These are phyloP conservation scores for Parapristionchus giblindavisi DNA, from an alignment of 2,888 invertebrate species.

Conservation along the genomic window DNA sequence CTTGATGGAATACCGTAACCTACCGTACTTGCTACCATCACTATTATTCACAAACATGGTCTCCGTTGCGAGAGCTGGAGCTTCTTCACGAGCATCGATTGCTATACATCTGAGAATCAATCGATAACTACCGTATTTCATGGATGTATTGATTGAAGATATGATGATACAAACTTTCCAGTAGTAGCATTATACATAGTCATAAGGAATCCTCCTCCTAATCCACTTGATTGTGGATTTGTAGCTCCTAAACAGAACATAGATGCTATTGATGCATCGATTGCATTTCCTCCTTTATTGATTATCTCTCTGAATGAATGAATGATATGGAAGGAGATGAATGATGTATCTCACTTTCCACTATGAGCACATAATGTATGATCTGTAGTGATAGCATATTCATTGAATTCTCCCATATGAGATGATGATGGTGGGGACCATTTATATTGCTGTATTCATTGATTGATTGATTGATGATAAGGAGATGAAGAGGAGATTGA, in stretches of 20 bases:
- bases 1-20: background rate
- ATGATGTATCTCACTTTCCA: constrained; percentile 45
- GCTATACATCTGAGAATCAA: constrained; percentile 53
- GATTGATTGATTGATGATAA: no score
- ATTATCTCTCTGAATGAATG: constrained; percentile 77
- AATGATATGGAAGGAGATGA: background rate
- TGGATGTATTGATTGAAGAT: background rate
- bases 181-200: constrained; percentile 79
- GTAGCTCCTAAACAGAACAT: constrained; percentile 86
- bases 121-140: background rate
- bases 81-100: constrained; percentile 72
- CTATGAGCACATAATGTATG: constrained; percentile 66
- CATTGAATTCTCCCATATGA: constrained; percentile 56
- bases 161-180: background rate
- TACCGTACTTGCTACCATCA: constrained; percentile 56
- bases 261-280: constrained; percentile 86
- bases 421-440: constrained; percentile 64
- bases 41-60: constrained; percentile 69
- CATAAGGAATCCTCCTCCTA: constrained; percentile 89
- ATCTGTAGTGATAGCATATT: constrained; percentile 68
- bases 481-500: no score
- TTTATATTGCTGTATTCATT: constrained; percentile 41
- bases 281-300: constrained; percentile 77
- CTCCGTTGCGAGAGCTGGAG: constrained; percentile 74
- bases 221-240: constrained; percentile 85